These are phyloP conservation scores for Eolophus roseicapilla DNA, from an alignment of 2,113 vertebrate species.

Conservation along the genomic window DNA sequence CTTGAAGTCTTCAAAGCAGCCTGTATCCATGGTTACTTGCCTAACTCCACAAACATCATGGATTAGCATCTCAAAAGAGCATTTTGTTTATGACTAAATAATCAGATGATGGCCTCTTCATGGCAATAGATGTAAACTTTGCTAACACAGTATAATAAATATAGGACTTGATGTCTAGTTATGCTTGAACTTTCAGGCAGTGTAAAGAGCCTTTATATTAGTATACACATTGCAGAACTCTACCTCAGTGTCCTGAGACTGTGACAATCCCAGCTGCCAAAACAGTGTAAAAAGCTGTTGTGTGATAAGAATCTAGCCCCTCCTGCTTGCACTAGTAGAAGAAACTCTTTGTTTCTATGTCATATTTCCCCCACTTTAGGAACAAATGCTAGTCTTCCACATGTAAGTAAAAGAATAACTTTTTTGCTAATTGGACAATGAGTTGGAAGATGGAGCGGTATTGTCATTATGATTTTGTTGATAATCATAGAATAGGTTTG, in stretches of 20 bases:
- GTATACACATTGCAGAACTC: not conserved
- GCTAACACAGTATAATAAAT: not conserved
- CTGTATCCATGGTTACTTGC: conserved; percentile 23
- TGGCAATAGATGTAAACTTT: not conserved
- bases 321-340: not conserved
- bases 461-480: not conserved
- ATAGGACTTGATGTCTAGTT: not conserved
- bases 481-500: not conserved
- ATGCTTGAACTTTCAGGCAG: not conserved
- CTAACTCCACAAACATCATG: not conserved
- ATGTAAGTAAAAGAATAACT: not conserved
- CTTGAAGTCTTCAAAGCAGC: conserved; percentile 43
- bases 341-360: not conserved
- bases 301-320: not conserved
- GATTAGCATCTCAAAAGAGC: conserved; percentile 43
- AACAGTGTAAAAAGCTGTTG: not conserved
- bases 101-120: not conserved
- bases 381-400: not conserved
- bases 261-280: not conserved
- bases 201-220: not conserved
- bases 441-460: not conserved
- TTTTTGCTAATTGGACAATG: not conserved
- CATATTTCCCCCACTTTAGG: not conserved
- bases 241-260: not conserved
- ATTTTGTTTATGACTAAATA: conserved; percentile 30